Percentiles rank a stretch among this genome's conserved stretches.
These are phyloP conservation scores for Emberiza fucata DNA, from an alignment of 2,113 vertebrate species.

Conservation along the genomic window DNA sequence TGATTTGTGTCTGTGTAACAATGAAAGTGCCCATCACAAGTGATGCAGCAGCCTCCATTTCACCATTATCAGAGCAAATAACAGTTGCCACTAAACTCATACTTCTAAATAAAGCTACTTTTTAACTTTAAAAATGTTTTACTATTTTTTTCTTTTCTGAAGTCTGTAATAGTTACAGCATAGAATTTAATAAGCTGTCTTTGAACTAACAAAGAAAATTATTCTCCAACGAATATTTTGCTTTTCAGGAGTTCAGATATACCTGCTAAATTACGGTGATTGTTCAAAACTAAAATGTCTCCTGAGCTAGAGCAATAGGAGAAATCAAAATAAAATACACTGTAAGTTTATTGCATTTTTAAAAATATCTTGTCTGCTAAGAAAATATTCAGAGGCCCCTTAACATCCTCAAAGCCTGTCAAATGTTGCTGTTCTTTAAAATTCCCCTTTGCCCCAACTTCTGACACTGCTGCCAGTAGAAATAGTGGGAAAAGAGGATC, in stretches of 20 bases:
- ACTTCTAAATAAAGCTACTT: neutral
- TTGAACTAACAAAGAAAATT: neutral
- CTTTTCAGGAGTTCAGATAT: neutral
- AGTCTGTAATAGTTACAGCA: neutral
- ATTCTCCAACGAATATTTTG: neutral
- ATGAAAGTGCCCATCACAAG: neutral
- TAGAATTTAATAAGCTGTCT: neutral
- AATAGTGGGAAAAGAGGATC: neutral
- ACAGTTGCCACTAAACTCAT: neutral
- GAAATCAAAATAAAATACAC: neutral
- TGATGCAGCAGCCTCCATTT: neutral
- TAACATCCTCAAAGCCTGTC: neutral
- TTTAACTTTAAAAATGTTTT: neutral
- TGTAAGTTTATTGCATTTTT: neutral
- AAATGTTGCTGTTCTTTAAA: neutral
- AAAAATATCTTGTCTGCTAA: rapidly evolving
- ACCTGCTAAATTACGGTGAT: neutral
- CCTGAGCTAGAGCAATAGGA: neutral
- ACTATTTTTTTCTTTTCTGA: neutral
- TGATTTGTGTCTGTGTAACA: neutral
- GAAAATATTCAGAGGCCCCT: neutral
- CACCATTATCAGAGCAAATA: neutral
- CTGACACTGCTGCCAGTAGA: neutral
- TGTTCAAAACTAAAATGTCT: neutral
- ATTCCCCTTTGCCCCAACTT: neutral